Base-by-base conservation (phyloP, 1,140 invertebrate genomes). In the Lepidotrigona ventralis region DNA sequence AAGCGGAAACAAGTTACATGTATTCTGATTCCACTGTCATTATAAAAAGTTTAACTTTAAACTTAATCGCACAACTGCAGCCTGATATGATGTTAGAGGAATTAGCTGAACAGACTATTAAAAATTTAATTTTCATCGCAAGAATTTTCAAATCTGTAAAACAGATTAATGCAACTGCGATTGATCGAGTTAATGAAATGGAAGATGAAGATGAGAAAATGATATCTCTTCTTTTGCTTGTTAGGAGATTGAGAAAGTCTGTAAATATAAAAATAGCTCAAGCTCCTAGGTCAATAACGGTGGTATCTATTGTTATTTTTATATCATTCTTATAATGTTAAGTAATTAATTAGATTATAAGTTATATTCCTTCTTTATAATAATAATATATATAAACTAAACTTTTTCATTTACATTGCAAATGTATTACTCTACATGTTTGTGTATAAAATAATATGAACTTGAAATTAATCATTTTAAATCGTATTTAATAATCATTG, bases 261-360 rank as follows among this genome's bases (percentile, higher is more conserved):
- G 94, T 97, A 1, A 97, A 97, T 90, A 93, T 95, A n/a, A 97
- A 98, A 94, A 94, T 97, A 3, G 95, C 96, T 66, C 95, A 95
- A 87, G 91, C 95, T 39, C 95, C 96, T 0, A 93, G 91, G 83
- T 94, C 94, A 74, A 94, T 93, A 85, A 92, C 92, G 88, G 94
- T 96, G 4, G 33, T 33, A 33, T 17, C 15, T 4, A 71, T 72
- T 12, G 4, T 33, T n/a, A 58, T 39, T 19, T 53, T 33, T 29
- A 14, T 33, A 29, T n/a, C n/a, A n/a, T n/a, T n/a, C n/a, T n/a
- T n/a, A n/a, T n/a, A n/a, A n/a, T 68, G n/a, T 14, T 64, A 69
- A 21, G 19, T 14, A 74, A n/a, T n/a, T 63, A 26, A 58, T 75
- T 33, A 17, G 58, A 21, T 9, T 63, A 69, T 14, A 54, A 64